phyloP scores from a whole-genome alignment of 2,888 invertebrate species.

The Diaperis boleti region DNA sequence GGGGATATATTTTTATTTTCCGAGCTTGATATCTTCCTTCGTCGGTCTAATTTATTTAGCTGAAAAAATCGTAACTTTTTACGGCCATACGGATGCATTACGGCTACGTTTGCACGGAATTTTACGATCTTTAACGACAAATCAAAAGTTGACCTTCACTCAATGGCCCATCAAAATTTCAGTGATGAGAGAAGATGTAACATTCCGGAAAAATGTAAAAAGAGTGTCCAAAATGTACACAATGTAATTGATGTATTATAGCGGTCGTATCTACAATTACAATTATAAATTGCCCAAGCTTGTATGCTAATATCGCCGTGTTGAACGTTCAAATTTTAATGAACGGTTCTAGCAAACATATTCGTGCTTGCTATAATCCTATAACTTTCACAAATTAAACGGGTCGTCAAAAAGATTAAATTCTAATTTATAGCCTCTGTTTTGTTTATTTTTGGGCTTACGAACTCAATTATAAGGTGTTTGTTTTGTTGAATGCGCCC shows the following conservation, averaged over 20 bases:
- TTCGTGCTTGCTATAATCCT: conserved; percentile 13
- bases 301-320: conserved; percentile 21
- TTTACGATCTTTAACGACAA: conserved; percentile 22
- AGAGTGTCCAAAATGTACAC: not conserved
- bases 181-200: not conserved
- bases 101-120: conserved; percentile 28
- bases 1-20: conserved; percentile 43
- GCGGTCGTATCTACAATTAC: conserved; percentile 22
- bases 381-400: conserved; percentile 24
- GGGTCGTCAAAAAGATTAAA: conserved; percentile 21
- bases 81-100: conserved; percentile 24
- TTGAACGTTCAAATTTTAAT: conserved; percentile 24
- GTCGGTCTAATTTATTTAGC: conserved; percentile 42
- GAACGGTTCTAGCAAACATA: conserved; percentile 14
- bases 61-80: conserved; percentile 40
- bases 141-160: conserved; percentile 16
- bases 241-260: no score
- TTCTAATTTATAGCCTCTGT: conserved; percentile 22
- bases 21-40: conserved; percentile 37
- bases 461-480: conserved; percentile 3
- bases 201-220: not conserved
- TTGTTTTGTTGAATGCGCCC: not conserved
- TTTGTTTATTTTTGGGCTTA: conserved; percentile 16
- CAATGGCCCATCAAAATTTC: conserved; percentile 15
- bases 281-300: conserved; percentile 21